Evolutionary conservation across 1,140 invertebrate genomes (phyloP).

Genomic region (Bombus waltoni): DNA sequence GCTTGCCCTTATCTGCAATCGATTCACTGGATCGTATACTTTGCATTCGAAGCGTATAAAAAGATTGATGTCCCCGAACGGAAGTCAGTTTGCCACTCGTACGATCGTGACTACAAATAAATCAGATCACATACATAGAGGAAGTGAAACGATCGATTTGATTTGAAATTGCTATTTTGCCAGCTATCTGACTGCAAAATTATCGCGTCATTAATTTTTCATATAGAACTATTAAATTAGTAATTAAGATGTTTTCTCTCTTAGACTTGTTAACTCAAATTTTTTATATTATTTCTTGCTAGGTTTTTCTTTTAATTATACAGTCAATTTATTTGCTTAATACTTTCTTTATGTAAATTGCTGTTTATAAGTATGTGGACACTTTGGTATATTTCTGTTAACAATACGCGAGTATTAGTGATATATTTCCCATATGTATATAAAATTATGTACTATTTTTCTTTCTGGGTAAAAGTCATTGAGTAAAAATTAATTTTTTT

Average conservation of each 20-base stretch:
- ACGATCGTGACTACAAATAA: not conserved
- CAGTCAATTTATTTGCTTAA: not conserved
- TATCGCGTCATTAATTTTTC: not conserved
- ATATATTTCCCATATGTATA: too few relatives aligned
- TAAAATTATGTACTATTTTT: too few relatives aligned
- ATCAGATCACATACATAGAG: not conserved
- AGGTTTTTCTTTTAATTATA: not conserved
- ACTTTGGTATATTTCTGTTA: not conserved
- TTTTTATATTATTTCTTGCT: not conserved
- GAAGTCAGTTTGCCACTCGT: not conserved
- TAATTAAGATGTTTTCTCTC: not conserved
- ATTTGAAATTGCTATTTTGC: not conserved
- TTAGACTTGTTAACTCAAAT: not conserved
- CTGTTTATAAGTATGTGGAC: not conserved
- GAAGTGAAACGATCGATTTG: not conserved
- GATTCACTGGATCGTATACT: not conserved
- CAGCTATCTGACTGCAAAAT: not conserved
- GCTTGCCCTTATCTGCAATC: not conserved
- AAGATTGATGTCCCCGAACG: conserved; percentile 6
- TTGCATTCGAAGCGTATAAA: not conserved
- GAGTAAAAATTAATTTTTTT: too few relatives aligned
- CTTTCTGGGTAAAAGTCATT: too few relatives aligned
- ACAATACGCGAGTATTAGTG: too few relatives aligned
- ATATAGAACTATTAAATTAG: not conserved
- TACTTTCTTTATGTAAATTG: not conserved